Percentiles rank a stretch among this genome's conserved stretches.
phyloP scores from a whole-genome alignment of 2,113 vertebrate species.

The Hyla sarda region DNA sequence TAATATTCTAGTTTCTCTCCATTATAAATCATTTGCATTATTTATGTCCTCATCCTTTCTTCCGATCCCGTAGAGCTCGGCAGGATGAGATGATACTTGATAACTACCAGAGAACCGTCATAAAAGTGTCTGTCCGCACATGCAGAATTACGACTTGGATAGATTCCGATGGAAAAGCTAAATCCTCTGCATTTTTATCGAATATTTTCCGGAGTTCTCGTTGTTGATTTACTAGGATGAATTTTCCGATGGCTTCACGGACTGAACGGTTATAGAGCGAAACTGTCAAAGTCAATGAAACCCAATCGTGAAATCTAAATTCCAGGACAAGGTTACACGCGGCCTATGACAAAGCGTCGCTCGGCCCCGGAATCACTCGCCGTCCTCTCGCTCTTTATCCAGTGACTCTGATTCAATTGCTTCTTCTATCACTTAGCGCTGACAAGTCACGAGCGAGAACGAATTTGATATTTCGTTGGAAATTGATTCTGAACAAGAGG shows the following conservation, averaged over 20 bases:
- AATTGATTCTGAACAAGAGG: constrained; percentile 21
- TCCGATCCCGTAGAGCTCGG: not conserved
- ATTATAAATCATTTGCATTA: not conserved
- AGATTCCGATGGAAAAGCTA: not conserved
- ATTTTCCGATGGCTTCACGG: not conserved
- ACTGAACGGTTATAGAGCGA: not conserved
- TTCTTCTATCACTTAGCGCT: constrained; percentile 19
- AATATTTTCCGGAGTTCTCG: not conserved
- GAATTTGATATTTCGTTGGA: constrained; percentile 21
- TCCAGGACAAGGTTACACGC: not conserved
- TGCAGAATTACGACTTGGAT: constrained; percentile 6
- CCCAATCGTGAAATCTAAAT: not conserved
- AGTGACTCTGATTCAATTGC: not conserved
- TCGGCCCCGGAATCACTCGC: not conserved
- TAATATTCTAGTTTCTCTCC: not conserved
- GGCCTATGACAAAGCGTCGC: not conserved
- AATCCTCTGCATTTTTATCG: constrained; percentile 10
- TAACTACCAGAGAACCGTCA: not conserved
- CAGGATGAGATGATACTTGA: not conserved
- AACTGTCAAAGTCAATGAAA: constrained; percentile 30
- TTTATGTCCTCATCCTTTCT: not conserved
- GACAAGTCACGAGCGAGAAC: not conserved
- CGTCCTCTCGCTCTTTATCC: not conserved
- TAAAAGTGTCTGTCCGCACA: not conserved
- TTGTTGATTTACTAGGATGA: not conserved